Percentiles rank a stretch among this genome's conserved stretches.
phyloP scores from a whole-genome alignment of 2,797 vertebrate species.

The Clarias pachynema region DNA sequence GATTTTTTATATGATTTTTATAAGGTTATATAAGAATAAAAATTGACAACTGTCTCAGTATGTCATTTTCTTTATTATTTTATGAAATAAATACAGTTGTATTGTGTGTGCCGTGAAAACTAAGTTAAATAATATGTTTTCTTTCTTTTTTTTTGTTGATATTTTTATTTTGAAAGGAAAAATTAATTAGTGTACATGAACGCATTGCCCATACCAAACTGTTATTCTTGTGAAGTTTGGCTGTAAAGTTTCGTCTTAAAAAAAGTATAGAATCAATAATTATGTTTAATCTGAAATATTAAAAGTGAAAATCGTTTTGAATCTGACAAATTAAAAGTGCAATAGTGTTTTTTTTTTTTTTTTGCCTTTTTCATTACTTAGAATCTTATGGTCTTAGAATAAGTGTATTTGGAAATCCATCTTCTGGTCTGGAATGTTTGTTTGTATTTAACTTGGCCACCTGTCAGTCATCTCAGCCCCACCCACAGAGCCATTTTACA shows the following conservation, averaged over 20 bases:
- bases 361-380: not conserved
- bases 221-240: not conserved
- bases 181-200: not conserved
- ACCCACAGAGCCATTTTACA: not conserved
- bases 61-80: no score
- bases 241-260: not conserved
- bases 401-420: not conserved
- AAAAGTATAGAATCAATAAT: no score
- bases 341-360: not conserved
- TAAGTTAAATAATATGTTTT: no score
- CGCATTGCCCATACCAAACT: no score
- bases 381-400: not conserved
- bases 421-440: not conserved
- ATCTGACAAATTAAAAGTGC: not conserved
- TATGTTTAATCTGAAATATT: no score
- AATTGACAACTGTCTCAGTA: not conserved
- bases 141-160: not conserved
- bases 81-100: no score
- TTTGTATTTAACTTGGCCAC: not conserved
- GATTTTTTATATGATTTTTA: not conserved
- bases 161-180: not conserved
- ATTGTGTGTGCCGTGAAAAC: no score
- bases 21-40: not conserved
- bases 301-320: not conserved
- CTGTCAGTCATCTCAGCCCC: not conserved